Percentiles rank a stretch among this genome's conserved stretches.
Conservation (phyloP, 2,888 invertebrate genomes). For the Holacanthella duospinosa region DNA sequence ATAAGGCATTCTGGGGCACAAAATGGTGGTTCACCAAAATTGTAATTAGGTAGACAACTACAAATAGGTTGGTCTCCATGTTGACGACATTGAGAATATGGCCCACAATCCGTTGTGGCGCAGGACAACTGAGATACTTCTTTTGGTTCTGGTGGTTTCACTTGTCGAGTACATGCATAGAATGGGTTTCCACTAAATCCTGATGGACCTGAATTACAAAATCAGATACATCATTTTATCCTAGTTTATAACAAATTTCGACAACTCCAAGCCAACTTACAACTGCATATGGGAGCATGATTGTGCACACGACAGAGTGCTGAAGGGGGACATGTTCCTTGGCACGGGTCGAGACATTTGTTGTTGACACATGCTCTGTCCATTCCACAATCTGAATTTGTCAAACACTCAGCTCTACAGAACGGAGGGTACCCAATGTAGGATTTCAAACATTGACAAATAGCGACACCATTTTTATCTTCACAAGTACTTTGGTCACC, state of each 20-base stretch:
- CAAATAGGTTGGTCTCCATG: conserved; percentile 61
- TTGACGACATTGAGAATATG: conserved; percentile 67
- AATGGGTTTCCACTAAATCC: conserved; percentile 59
- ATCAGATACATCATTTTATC: too few species aligned
- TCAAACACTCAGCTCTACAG: conserved; percentile 39
- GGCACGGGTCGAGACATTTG: conserved; percentile 40
- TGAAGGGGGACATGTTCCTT: conserved; percentile 49
- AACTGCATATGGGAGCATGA: conserved; percentile 64
- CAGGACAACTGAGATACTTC: conserved; percentile 52
- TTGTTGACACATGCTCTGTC: conserved; percentile 39
- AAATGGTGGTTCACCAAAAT: conserved; percentile 45
- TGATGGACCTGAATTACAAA: conserved; percentile 58
- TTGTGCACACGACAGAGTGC: conserved; percentile 45
- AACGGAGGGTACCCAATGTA: conserved; percentile 49
- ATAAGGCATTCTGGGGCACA: neutral
- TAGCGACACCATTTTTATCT: conserved; percentile 43
- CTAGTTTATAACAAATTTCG: conserved; percentile 2
- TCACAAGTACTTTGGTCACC: conserved; percentile 30
- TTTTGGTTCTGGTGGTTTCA: neutral
- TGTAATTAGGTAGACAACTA: conserved; percentile 53
- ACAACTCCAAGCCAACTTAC: conserved; percentile 41
- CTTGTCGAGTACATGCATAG: conserved; percentile 46
- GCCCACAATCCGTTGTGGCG: conserved; percentile 52
- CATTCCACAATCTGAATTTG: conserved; percentile 39
- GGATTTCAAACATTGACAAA: conserved; percentile 64